Evolutionary conservation across 2,113 vertebrate genomes (phyloP), one percentile per base, ranked within the genome.

Genomic region (Xiphias gladius): DNA sequence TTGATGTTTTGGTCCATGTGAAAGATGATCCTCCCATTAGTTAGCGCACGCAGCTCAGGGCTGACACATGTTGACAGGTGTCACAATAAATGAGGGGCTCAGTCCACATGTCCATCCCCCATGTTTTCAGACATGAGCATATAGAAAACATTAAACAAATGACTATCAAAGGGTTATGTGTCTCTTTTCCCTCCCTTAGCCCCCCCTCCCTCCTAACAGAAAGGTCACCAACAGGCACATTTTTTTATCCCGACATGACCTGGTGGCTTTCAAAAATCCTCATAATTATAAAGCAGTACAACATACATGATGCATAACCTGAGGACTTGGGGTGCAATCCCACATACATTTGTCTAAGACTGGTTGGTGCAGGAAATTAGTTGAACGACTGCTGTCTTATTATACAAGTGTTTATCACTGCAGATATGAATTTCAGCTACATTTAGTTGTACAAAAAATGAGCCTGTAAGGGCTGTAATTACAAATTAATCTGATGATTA

Each of bases 51-150:
- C 32, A 61, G 55, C 22, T 63, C 64, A 55, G 32, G 0, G 13
- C 8, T 52, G 61, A 67, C 67, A 59, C 59, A 39, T 79, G 28
- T 79, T 55, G 63, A 71, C 70, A 82, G 41, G 39, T 70, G 58
- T 46, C 62, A 73, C 58, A 9, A 55, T 55, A 35, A 81, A 55
- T 35, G 22, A 13, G 12, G 70, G 5, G 30, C 28, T 58, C 41
- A 1, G 35, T n/a, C 26, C 43, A 50, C n/a, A 46, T 52, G 58
- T 63, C 35, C 43, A 43, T 37, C 26, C 52, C 65, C 39, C 35
- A 17, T 37, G 73, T 79, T 69, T 69, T 69, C 57, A 77, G n/a
- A 57, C 62, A 67, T 20, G 43, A 74, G 58, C 17, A 41, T 48
- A 28, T 54, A 75, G n/a, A 62, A 57, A 59, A 65, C 24, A 79